Conservation (phyloP, 2,888 invertebrate species). For the Scaptomyza reducta region DNA sequence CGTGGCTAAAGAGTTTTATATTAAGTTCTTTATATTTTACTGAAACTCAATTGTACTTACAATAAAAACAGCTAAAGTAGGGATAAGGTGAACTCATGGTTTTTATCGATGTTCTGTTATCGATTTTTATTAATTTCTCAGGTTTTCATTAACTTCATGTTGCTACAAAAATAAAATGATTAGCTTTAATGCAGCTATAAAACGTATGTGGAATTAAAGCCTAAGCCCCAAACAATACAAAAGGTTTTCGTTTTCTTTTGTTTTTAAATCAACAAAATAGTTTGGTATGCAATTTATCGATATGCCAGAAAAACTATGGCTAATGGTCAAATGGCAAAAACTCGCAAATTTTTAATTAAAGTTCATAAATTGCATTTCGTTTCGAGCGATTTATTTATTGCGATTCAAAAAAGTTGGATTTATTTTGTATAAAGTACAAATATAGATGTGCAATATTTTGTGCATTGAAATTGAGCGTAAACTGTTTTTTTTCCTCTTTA, state of each 20-base stretch:
- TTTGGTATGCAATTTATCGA: not conserved
- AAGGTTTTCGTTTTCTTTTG: not conserved
- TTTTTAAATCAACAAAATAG: not conserved
- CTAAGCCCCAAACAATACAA: not conserved
- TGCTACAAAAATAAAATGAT: no score
- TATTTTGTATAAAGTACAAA: not conserved
- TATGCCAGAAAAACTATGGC: not conserved
- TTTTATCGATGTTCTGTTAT: not conserved
- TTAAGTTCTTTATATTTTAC: no score
- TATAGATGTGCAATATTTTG: constrained; percentile 35
- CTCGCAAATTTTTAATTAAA: not conserved
- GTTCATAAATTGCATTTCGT: constrained; percentile 4
- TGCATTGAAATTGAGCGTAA: constrained; percentile 62
- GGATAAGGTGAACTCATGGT: no score
- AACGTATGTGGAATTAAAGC: not conserved
- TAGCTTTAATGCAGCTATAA: no score
- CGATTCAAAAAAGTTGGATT: constrained; percentile 16
- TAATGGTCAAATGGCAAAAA: constrained; percentile 7
- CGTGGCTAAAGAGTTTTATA: no score
- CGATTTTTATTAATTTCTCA: not conserved
- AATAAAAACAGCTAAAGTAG: no score
- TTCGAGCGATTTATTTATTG: constrained; percentile 22
- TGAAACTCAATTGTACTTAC: no score
- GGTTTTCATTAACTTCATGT: no score
- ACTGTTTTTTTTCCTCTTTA: constrained; percentile 24